A percentile compares a stretch with the other conserved stretches of the same genome.
Evolutionary conservation across 2,888 invertebrate genomes (phyloP).

Genomic region (Xylota segnis): DNA sequence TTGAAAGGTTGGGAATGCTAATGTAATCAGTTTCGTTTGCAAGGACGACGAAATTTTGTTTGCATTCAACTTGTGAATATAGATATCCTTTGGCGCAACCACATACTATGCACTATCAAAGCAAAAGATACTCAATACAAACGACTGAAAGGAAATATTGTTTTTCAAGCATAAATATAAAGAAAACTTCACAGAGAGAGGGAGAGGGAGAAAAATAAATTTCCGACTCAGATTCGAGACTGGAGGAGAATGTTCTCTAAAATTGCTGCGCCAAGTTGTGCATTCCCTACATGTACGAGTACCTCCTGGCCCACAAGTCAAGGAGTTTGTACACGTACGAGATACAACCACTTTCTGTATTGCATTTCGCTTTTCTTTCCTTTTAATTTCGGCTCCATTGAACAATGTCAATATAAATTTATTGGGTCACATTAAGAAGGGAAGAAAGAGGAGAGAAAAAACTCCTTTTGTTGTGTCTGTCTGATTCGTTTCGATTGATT

Average conservation of each 20-base stretch:
- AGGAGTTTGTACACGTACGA: slow-evolving; percentile 27
- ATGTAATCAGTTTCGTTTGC: not conserved
- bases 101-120: slow-evolving; percentile 3
- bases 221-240: slow-evolving; percentile 34
- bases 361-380: slow-evolving; percentile 7
- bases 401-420: slow-evolving; percentile 74
- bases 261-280: slow-evolving; percentile 44
- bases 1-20: not conserved
- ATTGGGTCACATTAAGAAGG: slow-evolving; percentile 57
- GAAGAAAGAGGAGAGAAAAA: slow-evolving; percentile 22
- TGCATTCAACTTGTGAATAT: not conserved
- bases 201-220: slow-evolving; percentile 15
- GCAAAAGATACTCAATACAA: slow-evolving; percentile 12
- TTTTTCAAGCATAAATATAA: slow-evolving; percentile 7
- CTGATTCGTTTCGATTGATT: slow-evolving; percentile 22
- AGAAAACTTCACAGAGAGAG: not conserved
- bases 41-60: not conserved
- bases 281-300: slow-evolving; percentile 4
- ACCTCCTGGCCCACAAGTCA: not conserved
- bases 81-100: not conserved
- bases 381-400: slow-evolving; percentile 64
- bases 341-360: slow-evolving; percentile 42
- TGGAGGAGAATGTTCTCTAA: slow-evolving; percentile 42
- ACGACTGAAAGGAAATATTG: slow-evolving; percentile 8
- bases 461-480: slow-evolving; percentile 37